These are phyloP conservation scores for Procambarus virginalis DNA, from an alignment of 1,140 invertebrate species.

Conservation along the genomic window DNA sequence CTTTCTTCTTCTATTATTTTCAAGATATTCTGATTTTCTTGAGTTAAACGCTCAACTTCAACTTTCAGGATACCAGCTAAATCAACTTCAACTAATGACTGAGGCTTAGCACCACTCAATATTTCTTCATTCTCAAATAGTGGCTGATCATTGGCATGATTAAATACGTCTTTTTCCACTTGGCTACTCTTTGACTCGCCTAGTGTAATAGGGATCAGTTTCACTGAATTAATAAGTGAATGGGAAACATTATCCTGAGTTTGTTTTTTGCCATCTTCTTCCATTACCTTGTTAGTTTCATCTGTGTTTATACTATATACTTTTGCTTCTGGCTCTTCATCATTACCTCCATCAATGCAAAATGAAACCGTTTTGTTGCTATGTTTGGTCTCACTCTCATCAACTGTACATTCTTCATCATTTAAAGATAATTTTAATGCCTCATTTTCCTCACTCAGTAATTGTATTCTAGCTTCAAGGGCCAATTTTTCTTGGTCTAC, in stretches of 20 bases:
- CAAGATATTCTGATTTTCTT: slow-evolving; percentile 26
- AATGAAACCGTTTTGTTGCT: slow-evolving; percentile 17
- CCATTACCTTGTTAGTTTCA: neutral
- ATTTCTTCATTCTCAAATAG: neutral
- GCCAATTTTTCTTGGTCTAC: slow-evolving; percentile 59
- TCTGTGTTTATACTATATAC: neutral
- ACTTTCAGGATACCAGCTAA: neutral
- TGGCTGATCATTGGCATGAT: neutral
- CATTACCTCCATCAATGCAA: neutral
- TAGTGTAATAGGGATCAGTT: neutral
- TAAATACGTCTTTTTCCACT: neutral
- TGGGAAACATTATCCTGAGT: neutral
- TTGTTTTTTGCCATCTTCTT: neutral
- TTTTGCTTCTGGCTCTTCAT: neutral
- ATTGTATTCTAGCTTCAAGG: slow-evolving; percentile 45
- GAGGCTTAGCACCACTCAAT: neutral
- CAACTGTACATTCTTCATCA: slow-evolving; percentile 2
- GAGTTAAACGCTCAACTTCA: slow-evolving; percentile 5
- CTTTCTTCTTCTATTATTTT: slow-evolving; percentile 24
- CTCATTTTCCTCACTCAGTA: slow-evolving; percentile 47
- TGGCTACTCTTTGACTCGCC: neutral
- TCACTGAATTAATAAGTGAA: neutral
- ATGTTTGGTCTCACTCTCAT: neutral
- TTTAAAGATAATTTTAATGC: slow-evolving; percentile 29
- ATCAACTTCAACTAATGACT: neutral